Conservation (phyloP, 2,113 vertebrate genomes). For the Gracilinanus agilis region DNA sequence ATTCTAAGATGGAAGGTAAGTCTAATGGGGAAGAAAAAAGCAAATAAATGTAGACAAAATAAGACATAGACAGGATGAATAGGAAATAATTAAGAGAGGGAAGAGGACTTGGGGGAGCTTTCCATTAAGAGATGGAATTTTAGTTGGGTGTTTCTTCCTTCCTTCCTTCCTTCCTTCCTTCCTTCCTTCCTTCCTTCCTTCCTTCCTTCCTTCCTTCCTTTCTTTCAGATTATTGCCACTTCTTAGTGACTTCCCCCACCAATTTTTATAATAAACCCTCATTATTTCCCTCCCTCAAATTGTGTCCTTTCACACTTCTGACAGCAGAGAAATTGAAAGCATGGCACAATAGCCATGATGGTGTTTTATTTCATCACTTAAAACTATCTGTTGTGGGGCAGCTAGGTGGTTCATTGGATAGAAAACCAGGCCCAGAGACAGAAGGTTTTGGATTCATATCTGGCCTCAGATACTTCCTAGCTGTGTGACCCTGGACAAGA, state of each 20-base stretch:
- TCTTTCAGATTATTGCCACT: background rate
- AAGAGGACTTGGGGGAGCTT: background rate
- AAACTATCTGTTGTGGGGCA: background rate
- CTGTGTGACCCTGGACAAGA: too few relatives aligned
- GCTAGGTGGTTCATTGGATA: too few relatives aligned
- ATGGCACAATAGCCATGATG: background rate
- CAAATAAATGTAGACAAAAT: background rate
- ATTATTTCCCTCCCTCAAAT: background rate
- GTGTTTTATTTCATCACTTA: background rate
- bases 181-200: too few relatives aligned
- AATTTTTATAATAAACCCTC: background rate
- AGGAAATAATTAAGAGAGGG: background rate
- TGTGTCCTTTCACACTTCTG: background rate
- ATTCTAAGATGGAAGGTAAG: too few relatives aligned
- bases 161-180: too few relatives aligned
- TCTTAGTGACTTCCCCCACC: background rate
- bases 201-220: background rate
- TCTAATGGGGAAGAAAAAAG: background rate
- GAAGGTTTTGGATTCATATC: too few relatives aligned
- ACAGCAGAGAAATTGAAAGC: background rate
- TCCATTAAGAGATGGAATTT: background rate
- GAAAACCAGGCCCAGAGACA: too few relatives aligned
- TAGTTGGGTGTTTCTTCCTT: too few relatives aligned
- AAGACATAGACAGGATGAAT: background rate
- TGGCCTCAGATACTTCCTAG: too few relatives aligned